A percentile compares a stretch with the other conserved stretches of the same genome.
Evolutionary conservation across 2,888 invertebrate genomes (phyloP).

Genomic region (Lithophane socia): DNA sequence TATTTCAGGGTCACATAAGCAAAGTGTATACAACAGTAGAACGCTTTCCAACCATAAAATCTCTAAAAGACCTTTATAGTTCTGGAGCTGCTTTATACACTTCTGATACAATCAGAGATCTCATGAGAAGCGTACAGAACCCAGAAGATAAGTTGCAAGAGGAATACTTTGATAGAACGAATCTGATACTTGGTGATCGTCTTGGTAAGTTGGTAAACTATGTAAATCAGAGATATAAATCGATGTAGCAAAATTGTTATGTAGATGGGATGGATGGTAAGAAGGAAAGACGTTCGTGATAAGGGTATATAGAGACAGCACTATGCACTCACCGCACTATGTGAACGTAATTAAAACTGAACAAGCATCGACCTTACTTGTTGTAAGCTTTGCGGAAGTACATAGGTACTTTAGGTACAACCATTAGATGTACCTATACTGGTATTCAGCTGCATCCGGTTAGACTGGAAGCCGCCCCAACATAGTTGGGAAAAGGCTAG

Average conservation of each 20-base stretch:
- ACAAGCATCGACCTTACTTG: background rate
- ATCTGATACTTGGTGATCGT: slow-evolving; percentile 27
- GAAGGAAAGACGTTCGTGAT: background rate
- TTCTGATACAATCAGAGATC: slow-evolving; percentile 63
- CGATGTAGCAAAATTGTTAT: background rate
- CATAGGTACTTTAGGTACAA: background rate
- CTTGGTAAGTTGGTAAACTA: slow-evolving; percentile 48
- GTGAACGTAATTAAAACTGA: background rate
- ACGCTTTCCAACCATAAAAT: slow-evolving; percentile 63
- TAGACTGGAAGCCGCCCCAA: too few relatives aligned
- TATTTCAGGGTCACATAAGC: slow-evolving; percentile 75
- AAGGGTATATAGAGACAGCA: background rate
- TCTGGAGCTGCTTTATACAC: slow-evolving; percentile 64
- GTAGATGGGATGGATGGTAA: background rate
- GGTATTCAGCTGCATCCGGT: too few relatives aligned
- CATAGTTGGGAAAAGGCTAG: too few relatives aligned
- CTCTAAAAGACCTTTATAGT: slow-evolving; percentile 68
- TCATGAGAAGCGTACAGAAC: slow-evolving; percentile 62
- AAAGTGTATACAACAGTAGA: slow-evolving; percentile 74
- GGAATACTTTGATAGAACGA: slow-evolving; percentile 49
- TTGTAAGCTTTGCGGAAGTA: background rate
- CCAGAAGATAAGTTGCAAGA: slow-evolving; percentile 52
- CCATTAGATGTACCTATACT: background rate
- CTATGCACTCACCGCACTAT: background rate
- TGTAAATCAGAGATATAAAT: background rate